phyloP scores from a whole-genome alignment of 1,140 invertebrate genomes.

The Trichomalopsis sarcophagae region DNA sequence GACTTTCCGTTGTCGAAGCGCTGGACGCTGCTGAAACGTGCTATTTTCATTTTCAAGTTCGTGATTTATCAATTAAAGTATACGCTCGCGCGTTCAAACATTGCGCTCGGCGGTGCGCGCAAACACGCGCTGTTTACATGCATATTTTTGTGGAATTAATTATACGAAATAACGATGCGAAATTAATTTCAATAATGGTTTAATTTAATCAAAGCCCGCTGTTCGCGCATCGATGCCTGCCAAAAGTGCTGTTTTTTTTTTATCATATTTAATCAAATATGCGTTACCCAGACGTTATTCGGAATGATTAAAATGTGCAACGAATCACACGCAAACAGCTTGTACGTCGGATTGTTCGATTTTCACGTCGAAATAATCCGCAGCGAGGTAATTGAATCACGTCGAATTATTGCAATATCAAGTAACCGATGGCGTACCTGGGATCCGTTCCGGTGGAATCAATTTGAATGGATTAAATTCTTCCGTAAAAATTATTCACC shows the following conservation, averaged over 20 bases:
- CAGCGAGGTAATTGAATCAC: background rate
- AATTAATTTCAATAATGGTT: constrained; percentile 16
- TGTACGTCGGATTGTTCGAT: background rate
- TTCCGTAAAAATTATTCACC: background rate
- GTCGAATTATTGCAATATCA: background rate
- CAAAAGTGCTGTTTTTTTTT: background rate
- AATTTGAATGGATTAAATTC: background rate
- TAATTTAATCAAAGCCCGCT: background rate
- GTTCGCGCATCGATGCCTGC: background rate
- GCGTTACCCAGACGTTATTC: background rate
- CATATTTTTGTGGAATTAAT: background rate
- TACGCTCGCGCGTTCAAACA: background rate
- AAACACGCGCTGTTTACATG: background rate
- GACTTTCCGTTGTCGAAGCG: background rate
- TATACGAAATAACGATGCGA: background rate
- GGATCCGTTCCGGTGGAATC: background rate
- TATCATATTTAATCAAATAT: background rate
- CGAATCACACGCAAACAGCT: background rate
- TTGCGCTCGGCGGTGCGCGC: background rate
- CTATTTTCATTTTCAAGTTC: background rate
- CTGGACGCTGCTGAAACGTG: background rate
- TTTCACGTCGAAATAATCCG: background rate
- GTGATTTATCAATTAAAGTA: background rate
- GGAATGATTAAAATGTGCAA: background rate
- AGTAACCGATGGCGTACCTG: too few species aligned